phyloP scores from a whole-genome alignment of 2,797 vertebrate genomes.

The Alectoris magna region DNA sequence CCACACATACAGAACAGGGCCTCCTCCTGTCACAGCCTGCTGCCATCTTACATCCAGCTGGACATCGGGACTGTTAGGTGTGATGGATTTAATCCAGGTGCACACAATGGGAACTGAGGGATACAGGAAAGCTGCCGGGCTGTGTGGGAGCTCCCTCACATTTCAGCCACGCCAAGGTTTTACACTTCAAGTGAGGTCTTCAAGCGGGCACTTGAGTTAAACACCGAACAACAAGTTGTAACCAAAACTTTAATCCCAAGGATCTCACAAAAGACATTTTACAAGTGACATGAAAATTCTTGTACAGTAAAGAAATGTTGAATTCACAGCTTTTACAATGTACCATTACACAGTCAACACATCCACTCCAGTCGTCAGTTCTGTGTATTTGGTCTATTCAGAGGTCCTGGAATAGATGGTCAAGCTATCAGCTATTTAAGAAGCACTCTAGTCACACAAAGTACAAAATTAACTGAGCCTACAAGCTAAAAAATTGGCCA shows the following conservation, averaged over 20 bases:
- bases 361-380: slow-evolving; percentile 53
- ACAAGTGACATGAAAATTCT: slow-evolving; percentile 88
- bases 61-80: slow-evolving; percentile 19
- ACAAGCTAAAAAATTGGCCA: background rate
- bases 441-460: slow-evolving; percentile 11
- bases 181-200: background rate
- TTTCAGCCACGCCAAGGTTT: background rate
- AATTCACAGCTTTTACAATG: slow-evolving; percentile 74
- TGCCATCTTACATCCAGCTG: background rate
- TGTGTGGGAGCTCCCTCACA: background rate
- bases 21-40: background rate
- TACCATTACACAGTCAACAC: slow-evolving; percentile 73
- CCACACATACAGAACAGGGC: too few relatives aligned
- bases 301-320: slow-evolving; percentile 81
- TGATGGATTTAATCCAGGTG: slow-evolving; percentile 69
- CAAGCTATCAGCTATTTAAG: background rate
- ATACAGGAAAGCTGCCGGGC: slow-evolving; percentile 22
- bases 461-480: slow-evolving; percentile 47
- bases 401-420: slow-evolving; percentile 48
- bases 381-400: slow-evolving; percentile 66
- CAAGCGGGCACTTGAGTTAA: slow-evolving; percentile 69
- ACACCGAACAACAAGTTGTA: slow-evolving; percentile 77
- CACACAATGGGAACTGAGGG: background rate
- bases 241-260: slow-evolving; percentile 89
- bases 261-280: slow-evolving; percentile 85